phyloP scores from a whole-genome alignment of 2,888 invertebrate species.

The Labia minor region DNA sequence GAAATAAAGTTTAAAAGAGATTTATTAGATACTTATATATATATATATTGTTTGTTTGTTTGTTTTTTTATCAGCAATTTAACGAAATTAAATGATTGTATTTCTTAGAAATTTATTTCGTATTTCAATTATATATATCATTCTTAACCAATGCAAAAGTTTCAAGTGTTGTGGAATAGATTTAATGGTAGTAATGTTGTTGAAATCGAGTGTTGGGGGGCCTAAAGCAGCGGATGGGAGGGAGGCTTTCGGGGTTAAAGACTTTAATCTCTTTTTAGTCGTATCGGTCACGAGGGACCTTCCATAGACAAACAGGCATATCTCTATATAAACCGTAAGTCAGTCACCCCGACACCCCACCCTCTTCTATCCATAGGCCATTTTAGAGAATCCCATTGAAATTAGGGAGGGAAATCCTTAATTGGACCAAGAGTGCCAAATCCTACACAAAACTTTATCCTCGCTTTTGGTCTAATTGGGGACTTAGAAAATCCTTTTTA shows the following conservation, averaged over 20 bases:
- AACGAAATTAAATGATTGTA: too few species aligned
- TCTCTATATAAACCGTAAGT: not conserved
- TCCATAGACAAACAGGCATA: not conserved
- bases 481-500: not conserved
- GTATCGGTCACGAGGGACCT: not conserved
- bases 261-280: not conserved
- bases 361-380: not conserved
- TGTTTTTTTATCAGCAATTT: too few species aligned
- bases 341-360: not conserved
- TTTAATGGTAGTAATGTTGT: not conserved
- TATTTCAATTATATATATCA: too few species aligned
- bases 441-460: conserved; percentile 13
- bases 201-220: not conserved
- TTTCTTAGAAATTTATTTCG: too few species aligned
- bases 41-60: too few species aligned
- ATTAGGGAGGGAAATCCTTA: not conserved
- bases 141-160: not conserved
- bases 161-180: not conserved
- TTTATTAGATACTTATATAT: too few species aligned
- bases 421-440: conserved; percentile 13
- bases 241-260: not conserved
- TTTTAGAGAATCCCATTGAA: conserved; percentile 5
- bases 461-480: not conserved
- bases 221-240: not conserved
- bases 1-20: too few species aligned